A percentile compares a stretch with the other conserved stretches of the same genome.
Evolutionary conservation across 2,888 invertebrate genomes (phyloP).

Genomic region (Hoplodrina blanda): DNA sequence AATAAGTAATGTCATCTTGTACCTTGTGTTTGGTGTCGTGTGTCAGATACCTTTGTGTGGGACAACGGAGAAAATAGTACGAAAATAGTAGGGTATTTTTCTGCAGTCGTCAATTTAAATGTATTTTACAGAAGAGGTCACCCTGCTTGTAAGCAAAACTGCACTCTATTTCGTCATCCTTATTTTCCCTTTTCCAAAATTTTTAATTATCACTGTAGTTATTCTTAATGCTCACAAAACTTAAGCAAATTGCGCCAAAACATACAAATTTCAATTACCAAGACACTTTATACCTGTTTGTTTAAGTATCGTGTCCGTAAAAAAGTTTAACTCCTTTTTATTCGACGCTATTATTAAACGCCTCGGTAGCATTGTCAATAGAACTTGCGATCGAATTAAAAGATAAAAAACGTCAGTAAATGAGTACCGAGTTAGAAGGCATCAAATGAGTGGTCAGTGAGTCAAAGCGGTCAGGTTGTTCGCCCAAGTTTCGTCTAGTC

Average conservation of each 20-base stretch:
- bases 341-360: slow-evolving; percentile 15
- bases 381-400: slow-evolving; percentile 41
- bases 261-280: background rate
- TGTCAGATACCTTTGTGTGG: slow-evolving; percentile 63
- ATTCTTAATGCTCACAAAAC: background rate
- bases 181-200: background rate
- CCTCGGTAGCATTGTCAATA: slow-evolving; percentile 36
- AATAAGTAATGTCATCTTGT: slow-evolving; percentile 87
- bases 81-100: slow-evolving; percentile 11
- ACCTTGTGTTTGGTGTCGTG: slow-evolving; percentile 72
- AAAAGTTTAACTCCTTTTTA: slow-evolving; percentile 14
- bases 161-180: background rate
- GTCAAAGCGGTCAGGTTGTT: slow-evolving; percentile 77
- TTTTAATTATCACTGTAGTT: background rate
- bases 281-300: slow-evolving; percentile 6
- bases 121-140: background rate
- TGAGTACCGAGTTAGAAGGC: slow-evolving; percentile 34
- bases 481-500: slow-evolving; percentile 77
- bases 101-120: slow-evolving; percentile 12
- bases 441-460: slow-evolving; percentile 60
- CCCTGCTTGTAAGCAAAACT: background rate
- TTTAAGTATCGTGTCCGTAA: slow-evolving; percentile 1
- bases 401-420: slow-evolving; percentile 41
- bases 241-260: background rate
- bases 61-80: slow-evolving; percentile 44